Base-by-base conservation (phyloP, 2,888 invertebrate species). In the Formica aserva region DNA sequence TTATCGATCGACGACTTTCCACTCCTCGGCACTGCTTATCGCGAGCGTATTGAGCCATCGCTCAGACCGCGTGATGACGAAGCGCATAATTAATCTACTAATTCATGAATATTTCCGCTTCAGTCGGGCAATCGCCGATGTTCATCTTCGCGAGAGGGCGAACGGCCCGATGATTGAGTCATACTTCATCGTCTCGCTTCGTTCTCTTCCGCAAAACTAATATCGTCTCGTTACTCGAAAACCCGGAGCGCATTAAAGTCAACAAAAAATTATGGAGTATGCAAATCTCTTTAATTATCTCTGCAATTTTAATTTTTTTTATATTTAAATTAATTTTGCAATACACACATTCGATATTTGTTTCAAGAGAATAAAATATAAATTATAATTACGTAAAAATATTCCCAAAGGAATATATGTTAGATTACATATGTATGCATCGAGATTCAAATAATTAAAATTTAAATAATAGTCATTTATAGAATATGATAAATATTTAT, bases 101-200 rank as follows among this genome's bases (percentile, higher is more conserved):
- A 82, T 69, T 82, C 67, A 77, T 76, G 78, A 80, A 80, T 80
- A 80, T 77, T 76, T 77, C 60, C 35, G 18, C 60, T 38, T 76
- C 32, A 57, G 22, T n/a, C 26, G 2, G 9, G 4, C 60, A 35
- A 80, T 80, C 35, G 35, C 22, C 41, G 32, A 57, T 69, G 71
- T 57, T 71, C 78, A 29, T 71, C 72, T 72, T 80, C 26, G 32
- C 29, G 41, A 60, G 69, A 32, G 32, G n/a, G 22, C 29, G 41
- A 41, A 72, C 32, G 57, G 26, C 8, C 18, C 32, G 72, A 77
- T 75, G 62, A 80, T 72, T 18, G 45, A 22, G 57, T 71, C 78
- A 78, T 78, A 78, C 71, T 78, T 78, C 35, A 78, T 60, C 52
- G 32, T 71, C 72, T 71, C 69, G 13, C 22, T 22, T 57, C 45